Conservation (phyloP, 2,113 vertebrate genomes). For the Tonatia bakeri region DNA sequence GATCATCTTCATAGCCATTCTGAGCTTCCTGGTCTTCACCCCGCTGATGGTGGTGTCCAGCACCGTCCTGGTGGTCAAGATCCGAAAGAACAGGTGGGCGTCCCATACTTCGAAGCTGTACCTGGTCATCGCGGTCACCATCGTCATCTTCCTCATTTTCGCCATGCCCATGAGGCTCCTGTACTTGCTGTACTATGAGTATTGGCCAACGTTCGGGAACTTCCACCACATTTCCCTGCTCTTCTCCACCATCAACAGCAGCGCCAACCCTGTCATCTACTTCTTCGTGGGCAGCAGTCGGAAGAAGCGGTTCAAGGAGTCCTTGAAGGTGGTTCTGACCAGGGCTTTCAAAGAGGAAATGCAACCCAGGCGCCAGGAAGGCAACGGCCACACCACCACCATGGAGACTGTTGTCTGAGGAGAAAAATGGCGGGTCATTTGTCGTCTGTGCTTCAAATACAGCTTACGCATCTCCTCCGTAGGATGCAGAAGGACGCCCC, state of each 20-base stretch:
- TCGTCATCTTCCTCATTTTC: conserved; percentile 68
- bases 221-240: conserved; percentile 51
- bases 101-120: conserved; percentile 60
- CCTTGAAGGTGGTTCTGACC: conserved; percentile 62
- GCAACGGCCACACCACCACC: conserved; percentile 48
- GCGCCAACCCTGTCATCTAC: conserved; percentile 68
- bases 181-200: conserved; percentile 45
- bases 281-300: conserved; percentile 70
- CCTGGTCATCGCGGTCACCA: conserved; percentile 63
- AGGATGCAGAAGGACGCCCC: background rate
- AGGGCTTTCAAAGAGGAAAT: conserved; percentile 66
- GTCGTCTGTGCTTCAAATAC: background rate
- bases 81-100: conserved; percentile 51
- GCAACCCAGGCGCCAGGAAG: background rate
- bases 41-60: conserved; percentile 67
- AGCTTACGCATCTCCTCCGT: background rate
- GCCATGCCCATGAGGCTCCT: conserved; percentile 53
- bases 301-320: conserved; percentile 65
- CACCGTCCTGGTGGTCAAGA: conserved; percentile 57
- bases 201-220: conserved; percentile 26
- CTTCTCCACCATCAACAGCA: conserved; percentile 64
- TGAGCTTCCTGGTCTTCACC: conserved; percentile 65
- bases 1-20: conserved; percentile 58
- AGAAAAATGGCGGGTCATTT: background rate
- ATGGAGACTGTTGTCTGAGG: conserved; percentile 78